These are phyloP conservation scores for Bettongia penicillata DNA, from an alignment of 2,113 vertebrate species.

Conservation along the genomic window DNA sequence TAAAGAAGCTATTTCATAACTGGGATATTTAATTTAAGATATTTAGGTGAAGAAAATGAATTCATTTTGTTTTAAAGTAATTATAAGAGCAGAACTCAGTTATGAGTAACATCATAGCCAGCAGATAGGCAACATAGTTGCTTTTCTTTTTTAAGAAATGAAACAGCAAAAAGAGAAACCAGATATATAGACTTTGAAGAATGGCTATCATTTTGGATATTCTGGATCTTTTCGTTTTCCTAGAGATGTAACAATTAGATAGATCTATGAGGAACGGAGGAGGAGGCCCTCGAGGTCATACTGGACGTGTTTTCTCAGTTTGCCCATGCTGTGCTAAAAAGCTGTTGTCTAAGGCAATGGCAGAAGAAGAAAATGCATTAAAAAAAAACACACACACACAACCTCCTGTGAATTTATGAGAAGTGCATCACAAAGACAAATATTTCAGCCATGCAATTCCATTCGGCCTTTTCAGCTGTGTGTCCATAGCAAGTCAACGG, in stretches of 20 bases:
- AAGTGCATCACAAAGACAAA: slow-evolving; percentile 91
- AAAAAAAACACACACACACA: slow-evolving; percentile 53
- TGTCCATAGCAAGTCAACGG: slow-evolving; percentile 96
- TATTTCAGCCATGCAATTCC: slow-evolving; percentile 91
- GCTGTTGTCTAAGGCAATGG: slow-evolving; percentile 86
- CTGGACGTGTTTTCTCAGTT: slow-evolving; percentile 84
- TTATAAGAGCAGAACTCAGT: slow-evolving; percentile 41
- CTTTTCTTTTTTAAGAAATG: slow-evolving; percentile 47
- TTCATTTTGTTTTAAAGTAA: slow-evolving; percentile 71
- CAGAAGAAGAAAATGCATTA: slow-evolving; percentile 86
- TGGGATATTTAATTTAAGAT: slow-evolving; percentile 73
- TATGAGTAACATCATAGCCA: slow-evolving; percentile 21
- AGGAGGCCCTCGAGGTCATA: slow-evolving; percentile 80
- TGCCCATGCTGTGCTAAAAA: slow-evolving; percentile 86
- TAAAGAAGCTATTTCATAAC: slow-evolving; percentile 69
- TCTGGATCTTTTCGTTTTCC: slow-evolving; percentile 75
- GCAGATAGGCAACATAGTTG: slow-evolving; percentile 29
- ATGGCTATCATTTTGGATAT: slow-evolving; percentile 59
- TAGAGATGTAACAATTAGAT: slow-evolving; percentile 82
- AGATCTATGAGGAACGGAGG: slow-evolving; percentile 78
- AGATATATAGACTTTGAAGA: slow-evolving; percentile 63
- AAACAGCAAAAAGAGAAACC: slow-evolving; percentile 55
- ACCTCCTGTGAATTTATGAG: slow-evolving; percentile 90
- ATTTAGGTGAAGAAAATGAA: slow-evolving; percentile 73
- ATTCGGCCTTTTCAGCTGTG: slow-evolving; percentile 92